These are phyloP conservation scores for Pseudochirops cupreus DNA, from an alignment of 2,797 vertebrate genomes.

Conservation along the genomic window DNA sequence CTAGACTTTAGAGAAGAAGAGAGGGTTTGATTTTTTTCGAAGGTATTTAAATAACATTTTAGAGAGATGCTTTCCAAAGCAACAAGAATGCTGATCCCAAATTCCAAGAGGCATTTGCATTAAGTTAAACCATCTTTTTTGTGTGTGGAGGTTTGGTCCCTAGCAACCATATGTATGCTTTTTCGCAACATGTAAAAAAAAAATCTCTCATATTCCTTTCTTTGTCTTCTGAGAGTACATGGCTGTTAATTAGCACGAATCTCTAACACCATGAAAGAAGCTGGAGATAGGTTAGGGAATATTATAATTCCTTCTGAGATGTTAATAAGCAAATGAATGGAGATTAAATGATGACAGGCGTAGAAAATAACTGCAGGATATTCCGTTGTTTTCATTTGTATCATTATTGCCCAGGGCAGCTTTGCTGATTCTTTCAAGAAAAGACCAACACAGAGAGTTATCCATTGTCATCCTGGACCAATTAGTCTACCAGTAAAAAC, in stretches of 20 bases:
- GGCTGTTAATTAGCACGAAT: neutral
- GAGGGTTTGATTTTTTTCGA: neutral
- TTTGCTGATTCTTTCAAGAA: neutral
- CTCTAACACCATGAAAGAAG: neutral
- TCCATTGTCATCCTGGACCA: neutral
- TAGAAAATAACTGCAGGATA: neutral
- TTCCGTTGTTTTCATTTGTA: neutral
- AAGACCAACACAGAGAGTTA: neutral
- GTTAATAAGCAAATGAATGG: neutral
- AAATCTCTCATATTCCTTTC: neutral
- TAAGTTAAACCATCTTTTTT: neutral
- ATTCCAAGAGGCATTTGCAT: neutral
- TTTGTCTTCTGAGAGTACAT: neutral
- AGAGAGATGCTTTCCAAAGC: neutral
- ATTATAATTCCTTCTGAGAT: neutral
- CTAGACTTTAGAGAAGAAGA: neutral
- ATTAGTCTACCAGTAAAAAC: neutral
- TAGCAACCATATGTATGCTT: neutral
- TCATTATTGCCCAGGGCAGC: neutral
- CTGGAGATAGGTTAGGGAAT: neutral
- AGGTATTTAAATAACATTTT: neutral
- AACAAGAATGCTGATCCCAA: neutral
- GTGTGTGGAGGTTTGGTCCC: neutral
- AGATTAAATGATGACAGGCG: neutral
- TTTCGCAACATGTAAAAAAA: neutral